Percentiles rank a stretch among this genome's conserved stretches.
These are phyloP conservation scores for Dryococelus australis DNA, from an alignment of 2,888 invertebrate species.

Conservation along the genomic window DNA sequence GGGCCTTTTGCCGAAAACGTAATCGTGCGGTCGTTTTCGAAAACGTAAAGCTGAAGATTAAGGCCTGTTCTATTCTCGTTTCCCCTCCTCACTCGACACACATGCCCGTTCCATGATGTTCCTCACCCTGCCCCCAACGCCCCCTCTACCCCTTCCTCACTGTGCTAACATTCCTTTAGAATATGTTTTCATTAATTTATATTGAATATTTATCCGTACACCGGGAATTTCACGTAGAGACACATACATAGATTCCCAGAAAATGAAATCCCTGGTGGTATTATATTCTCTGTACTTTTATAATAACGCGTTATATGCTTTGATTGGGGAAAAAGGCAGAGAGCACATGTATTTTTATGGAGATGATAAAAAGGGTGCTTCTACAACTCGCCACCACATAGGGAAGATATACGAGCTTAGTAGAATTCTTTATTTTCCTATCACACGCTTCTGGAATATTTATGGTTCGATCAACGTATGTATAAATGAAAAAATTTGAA, in stretches of 20 bases:
- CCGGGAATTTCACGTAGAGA: neutral
- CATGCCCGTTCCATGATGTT: neutral
- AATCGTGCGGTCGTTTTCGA: constrained; percentile 16
- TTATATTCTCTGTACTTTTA: neutral
- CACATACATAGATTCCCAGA: neutral
- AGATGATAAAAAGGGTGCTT: too few species aligned
- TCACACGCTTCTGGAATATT: too few species aligned
- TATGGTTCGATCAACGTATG: too few species aligned
- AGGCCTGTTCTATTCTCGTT: neutral
- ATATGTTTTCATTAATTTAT: constrained; percentile 16
- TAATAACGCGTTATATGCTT: neutral
- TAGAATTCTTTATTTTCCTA: too few species aligned
- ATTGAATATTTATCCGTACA: neutral
- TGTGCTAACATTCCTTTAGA: neutral
- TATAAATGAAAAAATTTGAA: too few species aligned
- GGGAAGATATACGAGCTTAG: too few species aligned
- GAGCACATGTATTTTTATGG: constrained; percentile 5
- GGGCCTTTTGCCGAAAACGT: neutral
- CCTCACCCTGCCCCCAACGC: neutral
- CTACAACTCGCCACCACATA: too few species aligned
- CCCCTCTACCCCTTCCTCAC: neutral
- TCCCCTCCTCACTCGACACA: neutral
- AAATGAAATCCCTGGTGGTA: neutral
- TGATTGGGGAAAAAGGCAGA: neutral
- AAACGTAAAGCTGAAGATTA: constrained; percentile 16